Base-by-base conservation (phyloP, 2,888 invertebrate genomes). In the Idaea aversata region DNA sequence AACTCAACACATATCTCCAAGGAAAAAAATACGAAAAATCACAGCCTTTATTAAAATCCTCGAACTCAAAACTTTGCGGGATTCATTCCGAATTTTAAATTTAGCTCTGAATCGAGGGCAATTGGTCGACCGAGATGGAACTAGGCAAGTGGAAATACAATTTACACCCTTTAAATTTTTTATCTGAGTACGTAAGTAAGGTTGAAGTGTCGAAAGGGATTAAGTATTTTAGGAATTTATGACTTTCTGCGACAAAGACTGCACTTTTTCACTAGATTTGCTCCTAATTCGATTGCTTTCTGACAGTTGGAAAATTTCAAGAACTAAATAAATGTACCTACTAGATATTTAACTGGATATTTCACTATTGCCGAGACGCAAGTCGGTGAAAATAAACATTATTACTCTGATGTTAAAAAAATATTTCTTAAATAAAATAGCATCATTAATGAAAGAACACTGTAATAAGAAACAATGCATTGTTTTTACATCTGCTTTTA, bases 121-220 rank as follows among this genome's bases (percentile, higher is more conserved):
- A 67, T 63, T 67, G 74, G 77, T 77, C 79, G 77, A 77, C 78
- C 76, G 73, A 77, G 81, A 79, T 76, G 72, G 70, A 73, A 75
- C 72, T 68, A 75, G 74, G 70, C 72, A 75, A 76, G 70, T 72
- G 77, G 67, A 79, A 85, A 82, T 67, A 75, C 78, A 82, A 82
- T 83, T 83, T 80, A 75, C 72, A 75, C 78, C 36, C 68, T 72
- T 77, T 76, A 82, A 85, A 85, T 85, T 84, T 83, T 81, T 75
- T 75, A 70, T 70, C 66, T 72, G 61, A 69, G 68, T 47, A 47
- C 47, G 72, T 71, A 74, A 77, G 75, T 71, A 69, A 65, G 71
- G 70, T 77, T 79, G 77, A 82, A 82, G 74, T 77, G 78, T 77
- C 76, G 75, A 76, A 79, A 78, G 80, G 78, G 71, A 77, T 77